Evolutionary conservation across 2,113 vertebrate species (phyloP).

Genomic region (Notiomystis cincta): DNA sequence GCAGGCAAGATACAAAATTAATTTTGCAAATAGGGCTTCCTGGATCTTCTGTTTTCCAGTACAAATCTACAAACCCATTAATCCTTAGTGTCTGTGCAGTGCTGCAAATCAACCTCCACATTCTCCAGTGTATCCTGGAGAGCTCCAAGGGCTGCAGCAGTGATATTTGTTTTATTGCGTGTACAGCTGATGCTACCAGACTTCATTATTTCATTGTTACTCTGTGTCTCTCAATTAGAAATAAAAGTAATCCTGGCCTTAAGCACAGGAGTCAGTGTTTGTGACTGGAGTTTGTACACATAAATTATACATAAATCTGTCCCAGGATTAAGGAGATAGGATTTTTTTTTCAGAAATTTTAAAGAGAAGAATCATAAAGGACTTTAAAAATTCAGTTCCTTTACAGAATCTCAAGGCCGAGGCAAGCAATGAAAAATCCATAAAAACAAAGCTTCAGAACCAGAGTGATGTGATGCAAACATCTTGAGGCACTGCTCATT

Average conservation of each 20-base stretch:
- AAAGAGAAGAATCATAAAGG: background rate
- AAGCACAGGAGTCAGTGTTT: background rate
- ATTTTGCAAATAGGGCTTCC: background rate
- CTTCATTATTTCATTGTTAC: background rate
- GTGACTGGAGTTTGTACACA: background rate
- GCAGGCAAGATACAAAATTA: background rate
- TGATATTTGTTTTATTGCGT: background rate
- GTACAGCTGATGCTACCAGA: background rate
- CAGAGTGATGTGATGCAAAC: conserved; percentile 21
- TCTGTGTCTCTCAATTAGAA: background rate
- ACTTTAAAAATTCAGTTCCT: conserved; percentile 9
- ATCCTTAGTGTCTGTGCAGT: background rate
- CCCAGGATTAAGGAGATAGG: background rate
- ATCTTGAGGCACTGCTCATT: conserved; percentile 31
- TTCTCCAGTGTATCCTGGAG: fast-evolving
- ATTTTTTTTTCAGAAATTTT: conserved; percentile 7
- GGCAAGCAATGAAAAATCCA: background rate
- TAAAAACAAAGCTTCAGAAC: conserved; percentile 35
- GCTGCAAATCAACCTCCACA: background rate
- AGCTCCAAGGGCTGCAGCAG: background rate
- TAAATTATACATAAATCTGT: conserved; percentile 17
- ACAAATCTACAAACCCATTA: background rate
- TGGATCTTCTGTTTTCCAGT: background rate
- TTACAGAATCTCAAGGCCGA: background rate
- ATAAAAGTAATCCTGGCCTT: background rate